Evolutionary conservation across 2,113 vertebrate genomes (phyloP), one percentile per base, ranked within the genome.

Genomic region (Oreocharis arfaki): DNA sequence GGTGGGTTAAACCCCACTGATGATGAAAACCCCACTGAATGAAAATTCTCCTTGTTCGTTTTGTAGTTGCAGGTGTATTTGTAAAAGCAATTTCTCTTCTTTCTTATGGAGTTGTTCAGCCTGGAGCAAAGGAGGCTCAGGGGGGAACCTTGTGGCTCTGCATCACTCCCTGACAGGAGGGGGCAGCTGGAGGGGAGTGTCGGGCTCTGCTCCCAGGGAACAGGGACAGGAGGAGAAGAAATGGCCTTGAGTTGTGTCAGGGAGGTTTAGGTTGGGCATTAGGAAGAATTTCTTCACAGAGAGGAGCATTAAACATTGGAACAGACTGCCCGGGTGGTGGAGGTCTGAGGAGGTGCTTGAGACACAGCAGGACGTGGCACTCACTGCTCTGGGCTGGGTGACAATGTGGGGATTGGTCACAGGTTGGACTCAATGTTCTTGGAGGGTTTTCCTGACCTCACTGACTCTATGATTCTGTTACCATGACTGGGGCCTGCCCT

Each of bases 321-420:
- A 24, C 24, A 46, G 41, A 26, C 41, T 67, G 16, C 13, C 5
- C 15, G 32, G 35, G 39, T 30, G 16, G 39, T 65, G 39, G 39
- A 55, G 39, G 24, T 53, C 33, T 55, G 61, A 65, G 49, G 39
- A 30, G 60, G 26, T 44, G 24, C 32, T 63, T 42, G 47, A 42
- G 47, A 19, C 24, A 35, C 1, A 3, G 20, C 39, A 64, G 75
- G 47, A 13, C 0, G 2, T 28, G 49, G 47, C 60, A n/a, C 15
- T 67, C 49, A 10, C 33, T 46, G 26, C 61, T 32, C 50, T 37
- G 20, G 26, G 20, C 26, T 32, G 33, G 24, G 33, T 10, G 10
- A 37, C 50, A 16, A 37, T 7, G 16, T 35, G 16, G 21, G 35
- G 44, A 33, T 42, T 26, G 4, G 63, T 17, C 50, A 32, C 33